phyloP scores from a whole-genome alignment of 2,113 vertebrate genomes.

The Asarcornis scutulata region DNA sequence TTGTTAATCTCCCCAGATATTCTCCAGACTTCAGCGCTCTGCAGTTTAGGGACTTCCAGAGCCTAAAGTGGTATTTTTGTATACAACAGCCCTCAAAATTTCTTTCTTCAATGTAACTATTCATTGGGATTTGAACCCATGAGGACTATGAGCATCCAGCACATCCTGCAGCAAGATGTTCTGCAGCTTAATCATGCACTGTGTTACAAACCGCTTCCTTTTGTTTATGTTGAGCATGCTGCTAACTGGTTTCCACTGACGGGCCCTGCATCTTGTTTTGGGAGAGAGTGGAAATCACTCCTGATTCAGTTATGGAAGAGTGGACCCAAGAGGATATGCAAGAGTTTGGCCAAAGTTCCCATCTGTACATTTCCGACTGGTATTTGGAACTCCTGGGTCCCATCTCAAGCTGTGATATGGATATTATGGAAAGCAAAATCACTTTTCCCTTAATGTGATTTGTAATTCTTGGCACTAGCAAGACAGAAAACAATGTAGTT shows the following conservation, averaged over 20 bases:
- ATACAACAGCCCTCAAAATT: background rate
- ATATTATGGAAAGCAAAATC: background rate
- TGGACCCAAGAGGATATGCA: background rate
- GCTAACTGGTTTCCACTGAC: background rate
- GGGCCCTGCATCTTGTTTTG: background rate
- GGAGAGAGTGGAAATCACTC: background rate
- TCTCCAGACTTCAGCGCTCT: background rate
- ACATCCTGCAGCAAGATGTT: background rate
- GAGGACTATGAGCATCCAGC: background rate
- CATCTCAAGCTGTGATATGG: fast-evolving
- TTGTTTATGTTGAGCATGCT: background rate
- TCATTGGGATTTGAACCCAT: background rate
- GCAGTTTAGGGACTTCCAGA: background rate
- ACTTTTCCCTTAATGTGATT: background rate
- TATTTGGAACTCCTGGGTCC: background rate
- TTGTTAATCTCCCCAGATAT: background rate
- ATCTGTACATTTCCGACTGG: background rate
- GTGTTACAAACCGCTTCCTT: background rate
- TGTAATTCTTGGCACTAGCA: background rate
- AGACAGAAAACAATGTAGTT: background rate
- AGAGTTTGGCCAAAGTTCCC: background rate
- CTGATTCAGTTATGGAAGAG: background rate
- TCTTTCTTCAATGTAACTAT: background rate
- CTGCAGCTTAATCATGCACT: background rate
- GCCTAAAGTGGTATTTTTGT: background rate